These are phyloP conservation scores for Cryptotis parvus DNA, from an alignment of 2,113 vertebrate species.

Conservation along the genomic window DNA sequence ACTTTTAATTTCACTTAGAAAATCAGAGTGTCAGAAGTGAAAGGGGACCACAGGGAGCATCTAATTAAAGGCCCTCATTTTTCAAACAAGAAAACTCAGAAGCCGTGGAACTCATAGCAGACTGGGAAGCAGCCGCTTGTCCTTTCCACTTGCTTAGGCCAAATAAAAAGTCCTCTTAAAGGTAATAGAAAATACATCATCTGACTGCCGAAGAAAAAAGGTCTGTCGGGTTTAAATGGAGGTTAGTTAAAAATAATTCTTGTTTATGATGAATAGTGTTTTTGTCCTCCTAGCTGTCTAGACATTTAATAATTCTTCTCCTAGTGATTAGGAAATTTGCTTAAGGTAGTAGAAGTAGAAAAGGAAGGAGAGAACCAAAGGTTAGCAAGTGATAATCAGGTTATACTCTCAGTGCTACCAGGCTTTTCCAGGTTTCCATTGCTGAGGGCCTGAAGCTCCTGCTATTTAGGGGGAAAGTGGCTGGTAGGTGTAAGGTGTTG, in stretches of 20 bases:
- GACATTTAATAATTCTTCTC: conserved; percentile 46
- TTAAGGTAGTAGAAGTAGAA: not conserved
- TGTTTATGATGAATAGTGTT: conserved; percentile 30
- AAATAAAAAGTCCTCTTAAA: conserved; percentile 41
- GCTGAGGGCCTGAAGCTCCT: not conserved
- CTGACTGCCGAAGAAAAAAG: not conserved
- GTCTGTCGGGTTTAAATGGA: not conserved
- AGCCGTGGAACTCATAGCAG: conserved; percentile 3
- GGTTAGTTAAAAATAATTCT: conserved; percentile 35
- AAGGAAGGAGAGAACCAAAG: not conserved
- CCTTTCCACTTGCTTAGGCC: not conserved
- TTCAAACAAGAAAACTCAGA: conserved; percentile 34
- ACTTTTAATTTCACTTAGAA: conserved; percentile 53
- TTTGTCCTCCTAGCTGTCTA: conserved; percentile 26
- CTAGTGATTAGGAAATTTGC: conserved; percentile 38
- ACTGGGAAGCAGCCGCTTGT: not conserved
- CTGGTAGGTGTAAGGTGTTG: not conserved
- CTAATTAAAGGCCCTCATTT: conserved; percentile 52
- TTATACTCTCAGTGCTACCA: not conserved
- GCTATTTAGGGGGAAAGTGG: not conserved
- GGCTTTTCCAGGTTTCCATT: not conserved
- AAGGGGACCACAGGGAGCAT: not conserved
- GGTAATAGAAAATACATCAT: not conserved
- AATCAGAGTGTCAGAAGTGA: conserved; percentile 22
- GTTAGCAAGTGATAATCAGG: not conserved